These are phyloP conservation scores for Daphoenositta chrysoptera DNA, from an alignment of 2,113 vertebrate genomes.

Conservation along the genomic window DNA sequence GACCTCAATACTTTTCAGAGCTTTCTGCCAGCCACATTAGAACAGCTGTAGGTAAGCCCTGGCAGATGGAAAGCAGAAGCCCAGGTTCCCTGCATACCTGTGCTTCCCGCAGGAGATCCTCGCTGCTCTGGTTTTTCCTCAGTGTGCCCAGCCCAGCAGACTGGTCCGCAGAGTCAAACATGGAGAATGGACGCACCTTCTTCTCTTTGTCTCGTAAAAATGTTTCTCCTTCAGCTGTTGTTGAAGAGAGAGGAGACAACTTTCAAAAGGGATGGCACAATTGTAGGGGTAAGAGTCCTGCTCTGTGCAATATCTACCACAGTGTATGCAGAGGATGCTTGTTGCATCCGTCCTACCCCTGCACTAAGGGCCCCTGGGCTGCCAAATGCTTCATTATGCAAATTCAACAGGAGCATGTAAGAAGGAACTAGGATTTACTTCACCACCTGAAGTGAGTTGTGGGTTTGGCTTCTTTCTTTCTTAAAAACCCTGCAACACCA, in stretches of 20 bases:
- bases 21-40: background rate
- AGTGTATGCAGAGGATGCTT: background rate
- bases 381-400: background rate
- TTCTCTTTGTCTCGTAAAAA: conserved; percentile 81
- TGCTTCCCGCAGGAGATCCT: conserved; percentile 87
- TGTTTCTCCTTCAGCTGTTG: conserved; percentile 73
- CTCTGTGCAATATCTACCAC: background rate
- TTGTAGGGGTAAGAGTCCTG: background rate
- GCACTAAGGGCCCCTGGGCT: background rate
- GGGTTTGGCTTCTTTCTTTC: background rate
- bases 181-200: conserved; percentile 87
- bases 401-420: background rate
- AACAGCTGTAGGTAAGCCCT: background rate
- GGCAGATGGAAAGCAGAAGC: background rate
- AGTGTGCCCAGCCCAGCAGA: conserved; percentile 70
- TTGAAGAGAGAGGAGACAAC: background rate
- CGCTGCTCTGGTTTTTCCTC: conserved; percentile 95
- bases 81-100: conserved; percentile 70
- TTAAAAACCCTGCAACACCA: background rate
- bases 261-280: background rate
- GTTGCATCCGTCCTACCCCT: background rate
- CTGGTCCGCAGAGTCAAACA: conserved; percentile 88
- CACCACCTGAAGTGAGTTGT: accelerated
- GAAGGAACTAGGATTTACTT: background rate
- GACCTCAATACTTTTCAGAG: background rate